Percentiles rank a stretch among this genome's conserved stretches.
Conservation (phyloP, 2,888 invertebrate genomes). For the Drosophila putrida region DNA sequence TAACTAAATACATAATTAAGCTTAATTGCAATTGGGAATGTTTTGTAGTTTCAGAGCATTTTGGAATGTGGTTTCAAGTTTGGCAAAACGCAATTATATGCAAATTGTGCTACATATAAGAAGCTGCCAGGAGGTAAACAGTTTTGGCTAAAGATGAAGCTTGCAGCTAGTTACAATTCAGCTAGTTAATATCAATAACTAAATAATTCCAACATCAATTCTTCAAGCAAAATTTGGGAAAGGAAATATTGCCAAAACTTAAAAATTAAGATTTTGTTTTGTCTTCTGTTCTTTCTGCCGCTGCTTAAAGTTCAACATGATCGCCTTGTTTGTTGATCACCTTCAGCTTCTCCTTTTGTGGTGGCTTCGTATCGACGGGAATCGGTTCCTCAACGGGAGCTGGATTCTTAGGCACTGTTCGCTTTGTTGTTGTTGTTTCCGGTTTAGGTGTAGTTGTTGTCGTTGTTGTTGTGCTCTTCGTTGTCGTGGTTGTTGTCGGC, state of each 20-base stretch:
- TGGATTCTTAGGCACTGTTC: slow-evolving; percentile 80
- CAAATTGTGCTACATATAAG: slow-evolving; percentile 61
- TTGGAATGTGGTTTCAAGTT: slow-evolving; percentile 6
- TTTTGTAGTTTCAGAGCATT: slow-evolving; percentile 22
- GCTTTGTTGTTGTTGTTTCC: slow-evolving; percentile 58
- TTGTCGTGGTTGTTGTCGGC: slow-evolving; percentile 41
- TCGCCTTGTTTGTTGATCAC: slow-evolving; percentile 87
- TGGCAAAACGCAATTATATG: slow-evolving; percentile 64
- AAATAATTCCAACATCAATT: slow-evolving; percentile 31
- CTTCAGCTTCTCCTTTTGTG: slow-evolving; percentile 87
- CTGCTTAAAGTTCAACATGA: slow-evolving; percentile 83
- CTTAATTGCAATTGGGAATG: slow-evolving; percentile 43
- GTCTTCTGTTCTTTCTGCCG: neutral
- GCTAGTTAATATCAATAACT: slow-evolving; percentile 49
- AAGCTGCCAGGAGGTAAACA: slow-evolving; percentile 55
- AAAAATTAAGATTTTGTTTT: slow-evolving; percentile 1
- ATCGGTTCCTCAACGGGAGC: slow-evolving; percentile 87
- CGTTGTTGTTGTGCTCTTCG: slow-evolving; percentile 55
- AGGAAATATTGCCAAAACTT: slow-evolving; percentile 12
- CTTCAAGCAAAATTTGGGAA: slow-evolving; percentile 1
- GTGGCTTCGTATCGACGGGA: slow-evolving; percentile 86
- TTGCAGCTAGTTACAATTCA: slow-evolving; percentile 39
- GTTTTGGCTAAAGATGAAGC: slow-evolving; percentile 19
- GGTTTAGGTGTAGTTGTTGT: slow-evolving; percentile 57
- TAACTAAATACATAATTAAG: slow-evolving; percentile 9